Evolutionary conservation across 1,140 invertebrate genomes (phyloP).

Genomic region (Hycleus cichorii): DNA sequence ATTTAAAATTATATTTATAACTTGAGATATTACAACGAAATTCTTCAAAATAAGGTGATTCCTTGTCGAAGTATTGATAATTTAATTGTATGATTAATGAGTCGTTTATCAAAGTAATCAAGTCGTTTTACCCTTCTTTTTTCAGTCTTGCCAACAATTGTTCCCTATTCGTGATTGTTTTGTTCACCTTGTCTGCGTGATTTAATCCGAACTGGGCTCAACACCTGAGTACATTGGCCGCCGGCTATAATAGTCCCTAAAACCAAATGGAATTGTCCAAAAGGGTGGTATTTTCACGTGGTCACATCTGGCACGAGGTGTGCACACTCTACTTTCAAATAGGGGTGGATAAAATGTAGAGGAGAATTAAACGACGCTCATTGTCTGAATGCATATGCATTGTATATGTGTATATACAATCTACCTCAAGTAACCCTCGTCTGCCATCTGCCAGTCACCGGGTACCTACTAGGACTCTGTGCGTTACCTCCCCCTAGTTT

Average conservation of each 20-base stretch:
- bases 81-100: conserved; percentile 29
- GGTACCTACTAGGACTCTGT: conserved; percentile 24
- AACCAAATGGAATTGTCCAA: conserved; percentile 38
- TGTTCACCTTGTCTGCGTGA: conserved; percentile 27
- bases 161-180: conserved; percentile 1
- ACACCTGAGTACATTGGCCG: conserved; percentile 41
- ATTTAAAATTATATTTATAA: too few relatives aligned
- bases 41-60: too few relatives aligned
- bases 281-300: conserved; percentile 19
- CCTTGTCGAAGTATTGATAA: too few relatives aligned
- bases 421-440: conserved; percentile 41
- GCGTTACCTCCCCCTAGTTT: conserved; percentile 21
- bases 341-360: conserved; percentile 25
- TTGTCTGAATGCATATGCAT: conserved; percentile 41
- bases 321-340: conserved; percentile 1
- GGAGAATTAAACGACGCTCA: conserved; percentile 33
- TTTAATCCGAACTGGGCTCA: conserved; percentile 38
- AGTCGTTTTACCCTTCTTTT: conserved; percentile 7
- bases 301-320: conserved; percentile 35
- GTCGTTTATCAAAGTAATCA: conserved; percentile 39
- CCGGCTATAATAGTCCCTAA: conserved; percentile 36
- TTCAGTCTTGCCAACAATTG: conserved; percentile 6
- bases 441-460: conserved; percentile 41
- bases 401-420: conserved; percentile 21
- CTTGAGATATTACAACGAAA: too few relatives aligned